Evolutionary conservation across 1,140 invertebrate species (phyloP), one percentile per base, ranked within the genome.

Genomic region (Ctenoplectra terminalis): DNA sequence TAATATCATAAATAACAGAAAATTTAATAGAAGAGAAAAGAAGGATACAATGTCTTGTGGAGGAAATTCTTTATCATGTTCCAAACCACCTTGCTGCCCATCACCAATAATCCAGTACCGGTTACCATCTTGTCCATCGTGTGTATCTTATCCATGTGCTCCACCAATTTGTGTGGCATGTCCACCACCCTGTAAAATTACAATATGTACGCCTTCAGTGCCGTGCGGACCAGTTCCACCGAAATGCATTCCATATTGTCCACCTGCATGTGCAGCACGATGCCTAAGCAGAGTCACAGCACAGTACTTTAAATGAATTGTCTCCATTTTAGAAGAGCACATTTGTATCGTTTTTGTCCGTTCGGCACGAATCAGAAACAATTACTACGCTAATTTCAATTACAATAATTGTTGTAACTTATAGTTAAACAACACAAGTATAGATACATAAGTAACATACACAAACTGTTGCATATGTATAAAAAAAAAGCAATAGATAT

Each of bases 121-220:
- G 6, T 82, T 60, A 63, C 81, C 87, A 50, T 50, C 83, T 15
- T 86, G 82, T 60, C 70, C 78, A 75, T 69, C 82, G 74, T 88
- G 86, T 79, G 81, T 83, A 84, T 37, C 80, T 60, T 89, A 78
- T 50, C 76, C 72, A 70, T 78, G 84, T 60, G 77, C 52, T 58
- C 63, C 69, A 43, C 72, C 79, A 46, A 31, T 48, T 40, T 84
- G 76, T 61, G 13, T 83, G n/a, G 66, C 82, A 31, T 88, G 86
- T 43, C 80, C 76, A 13, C 69, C 72, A 67, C 84, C 87, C 3
- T 88, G 87, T 76, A 69, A 61, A 72, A 85, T 87, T 66, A 89
- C 88, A 1, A 87, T 89, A 69, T 89, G 84, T 43, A 88, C 84
- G 26, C 88, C 88, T 23, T 81, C 88, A 31, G 81, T 89, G 82